Percentiles rank a stretch among this genome's conserved stretches.
These are phyloP conservation scores for Galaxea fascicularis DNA, from an alignment of 92 coral and sea anemone genomes.

Conservation along the genomic window DNA sequence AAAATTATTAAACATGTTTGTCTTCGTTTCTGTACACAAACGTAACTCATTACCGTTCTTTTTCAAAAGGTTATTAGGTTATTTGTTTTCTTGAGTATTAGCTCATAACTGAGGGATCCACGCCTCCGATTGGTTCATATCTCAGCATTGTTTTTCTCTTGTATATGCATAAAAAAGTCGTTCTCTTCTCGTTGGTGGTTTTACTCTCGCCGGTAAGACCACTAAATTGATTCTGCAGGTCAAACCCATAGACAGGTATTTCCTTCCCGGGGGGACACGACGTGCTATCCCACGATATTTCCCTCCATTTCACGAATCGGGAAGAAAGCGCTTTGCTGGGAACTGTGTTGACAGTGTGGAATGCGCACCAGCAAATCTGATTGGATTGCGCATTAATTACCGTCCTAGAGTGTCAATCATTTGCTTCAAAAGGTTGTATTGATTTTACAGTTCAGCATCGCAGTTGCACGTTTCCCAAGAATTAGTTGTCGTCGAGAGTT, in stretches of 20 bases:
- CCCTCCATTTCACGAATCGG: conserved; percentile 63
- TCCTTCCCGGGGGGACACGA: conserved; percentile 39
- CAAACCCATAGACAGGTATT: conserved; percentile 32
- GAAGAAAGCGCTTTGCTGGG: conserved; percentile 57
- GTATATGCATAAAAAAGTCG: neutral
- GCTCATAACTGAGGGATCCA: conserved; percentile 13
- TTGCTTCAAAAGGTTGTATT: conserved; percentile 81
- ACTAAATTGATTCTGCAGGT: conserved; percentile 24
- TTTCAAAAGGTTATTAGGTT: conserved; percentile 33
- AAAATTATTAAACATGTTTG: neutral
- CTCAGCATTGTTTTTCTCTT: conserved; percentile 27
- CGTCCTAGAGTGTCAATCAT: conserved; percentile 83
- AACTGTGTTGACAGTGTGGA: conserved; percentile 88
- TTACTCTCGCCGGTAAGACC: neutral
- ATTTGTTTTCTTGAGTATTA: conserved; percentile 46
- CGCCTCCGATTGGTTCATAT: conserved; percentile 34
- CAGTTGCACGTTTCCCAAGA: conserved; percentile 84
- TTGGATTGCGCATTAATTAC: conserved; percentile 89
- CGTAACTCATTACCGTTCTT: conserved; percentile 25
- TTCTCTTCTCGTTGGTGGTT: neutral
- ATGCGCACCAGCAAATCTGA: conserved; percentile 79
- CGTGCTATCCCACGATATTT: conserved; percentile 55
- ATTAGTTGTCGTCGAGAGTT: conserved; percentile 65
- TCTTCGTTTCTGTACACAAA: conserved; percentile 20
- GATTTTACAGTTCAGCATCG: conserved; percentile 85